phyloP scores from a whole-genome alignment of 2,113 vertebrate species.

The human region GRCh38 chr22:33084501-33085000 shows the following conservation, averaged over 20 bases:
- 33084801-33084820: not conserved
- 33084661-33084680: not conserved
- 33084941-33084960: not conserved
- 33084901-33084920: not conserved
- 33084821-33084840: conserved; percentile 3
- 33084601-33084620: no score
- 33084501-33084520: no score
- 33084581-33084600: no score
- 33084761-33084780: not conserved
- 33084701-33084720: not conserved
- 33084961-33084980: not conserved
- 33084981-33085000: not conserved
- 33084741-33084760: not conserved
- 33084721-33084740: not conserved
- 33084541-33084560: no score
- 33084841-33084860: not conserved
- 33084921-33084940: conserved; percentile 10
- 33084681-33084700: not conserved
- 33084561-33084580: no score
- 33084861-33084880: not conserved
- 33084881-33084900: not conserved
- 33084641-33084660: no score
- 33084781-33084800: not conserved
- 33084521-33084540: no score
- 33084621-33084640: no score